These are phyloP conservation scores for Lampris incognitus DNA, from an alignment of 2,113 vertebrate species.

Conservation along the genomic window DNA sequence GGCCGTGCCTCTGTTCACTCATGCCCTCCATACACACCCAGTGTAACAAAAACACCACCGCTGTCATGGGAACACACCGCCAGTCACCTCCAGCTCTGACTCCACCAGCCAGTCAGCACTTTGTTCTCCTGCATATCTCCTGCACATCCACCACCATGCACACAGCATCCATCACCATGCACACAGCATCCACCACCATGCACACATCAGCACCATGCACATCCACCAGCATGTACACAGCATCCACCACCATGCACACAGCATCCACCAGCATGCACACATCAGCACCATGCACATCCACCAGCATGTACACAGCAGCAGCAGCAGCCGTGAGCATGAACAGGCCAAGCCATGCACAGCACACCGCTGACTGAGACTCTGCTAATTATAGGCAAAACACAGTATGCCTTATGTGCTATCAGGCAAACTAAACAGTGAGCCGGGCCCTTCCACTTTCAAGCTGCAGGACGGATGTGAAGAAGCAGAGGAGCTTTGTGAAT, in stretches of 20 bases:
- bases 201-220: background rate
- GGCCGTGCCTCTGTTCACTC: constrained; percentile 51
- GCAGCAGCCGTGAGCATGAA: no score
- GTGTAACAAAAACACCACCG: constrained; percentile 45
- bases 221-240: background rate
- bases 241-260: background rate
- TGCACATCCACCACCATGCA: no score
- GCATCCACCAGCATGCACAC: background rate
- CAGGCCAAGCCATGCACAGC: no score
- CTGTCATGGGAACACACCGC: constrained; percentile 19
- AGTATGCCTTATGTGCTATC: background rate
- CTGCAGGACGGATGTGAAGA: constrained; percentile 4
- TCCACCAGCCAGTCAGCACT: constrained; percentile 45
- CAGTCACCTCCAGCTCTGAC: constrained; percentile 65
- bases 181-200: background rate
- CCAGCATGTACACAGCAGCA: background rate
- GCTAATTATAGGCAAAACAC: constrained; percentile 38
- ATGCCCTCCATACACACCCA: constrained; percentile 45
- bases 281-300: background rate
- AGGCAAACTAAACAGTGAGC: constrained; percentile 1
- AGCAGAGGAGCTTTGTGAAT: constrained; percentile 34
- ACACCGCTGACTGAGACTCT: background rate
- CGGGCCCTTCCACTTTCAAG: constrained; percentile 25
- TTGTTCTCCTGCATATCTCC: background rate
- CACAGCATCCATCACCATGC: no score